Base-by-base conservation (phyloP, 1,140 invertebrate genomes). In the Prorops nasuta region DNA sequence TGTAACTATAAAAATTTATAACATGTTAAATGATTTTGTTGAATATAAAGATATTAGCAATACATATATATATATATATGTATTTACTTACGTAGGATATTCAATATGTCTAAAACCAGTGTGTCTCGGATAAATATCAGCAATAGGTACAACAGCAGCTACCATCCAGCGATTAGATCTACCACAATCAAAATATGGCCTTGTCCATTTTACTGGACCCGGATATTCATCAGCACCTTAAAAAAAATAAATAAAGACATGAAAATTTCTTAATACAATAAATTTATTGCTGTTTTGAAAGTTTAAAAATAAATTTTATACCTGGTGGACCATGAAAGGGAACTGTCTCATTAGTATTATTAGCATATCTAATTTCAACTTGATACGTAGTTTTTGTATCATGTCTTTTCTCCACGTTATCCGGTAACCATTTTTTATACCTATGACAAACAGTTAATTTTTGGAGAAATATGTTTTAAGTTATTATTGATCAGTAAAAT, bases 151-250 rank as follows among this genome's bases (percentile, higher is more conserved):
- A 6, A 95, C 89, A 21, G 94, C 96, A 43, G 86, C 90, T 2
- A 98, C 88, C 9, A 98, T 77, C 96, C 96, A 98, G 72, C 94
- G 91, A 77, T 98, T 96, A 1, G 94, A 90, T 56, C 94, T 80
- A 9, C 90, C 91, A 76, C 96, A 98, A 79, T 98, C 96, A 77
- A 96, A 98, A 75, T 98, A 98, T 0, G 96, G 96, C 50, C 87
- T 77, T 1, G 91, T 96, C 85, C 91, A 97, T 76, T 92, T 89
- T 0, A 98, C 92, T 24, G 96, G 95, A 10, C 93, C 91, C 36
- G 88, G 88, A 69, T 79, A 80, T 81, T 94, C 91, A 77, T 95
- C 92, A 51, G 91, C 88, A 38, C 89, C 84, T 82, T 34, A 46
- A 20, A 16, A 17, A 47, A 42, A 41, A 58, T 44, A 40, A 16